Conservation (phyloP, 2,797 vertebrate species). For the Mionectes olivaceus region DNA sequence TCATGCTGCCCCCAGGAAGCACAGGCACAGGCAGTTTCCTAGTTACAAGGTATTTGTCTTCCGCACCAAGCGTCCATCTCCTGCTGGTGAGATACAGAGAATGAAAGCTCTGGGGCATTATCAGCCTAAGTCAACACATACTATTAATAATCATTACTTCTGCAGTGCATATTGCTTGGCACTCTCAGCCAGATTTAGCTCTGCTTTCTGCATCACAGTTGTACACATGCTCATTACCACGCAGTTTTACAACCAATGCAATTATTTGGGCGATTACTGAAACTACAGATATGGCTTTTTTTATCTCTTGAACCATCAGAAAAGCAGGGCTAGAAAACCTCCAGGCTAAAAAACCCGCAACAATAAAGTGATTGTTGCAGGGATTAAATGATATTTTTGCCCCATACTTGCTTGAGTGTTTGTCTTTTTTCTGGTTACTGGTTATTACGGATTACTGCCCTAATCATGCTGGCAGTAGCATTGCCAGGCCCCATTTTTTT, state of each 20-base stretch:
- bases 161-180: slow-evolving; percentile 10
- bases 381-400: neutral
- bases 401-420: neutral
- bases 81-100: neutral
- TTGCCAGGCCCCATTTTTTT: neutral
- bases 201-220: neutral
- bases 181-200: neutral
- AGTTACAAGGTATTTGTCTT: slow-evolving; percentile 10
- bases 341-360: neutral
- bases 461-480: neutral
- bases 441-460: neutral
- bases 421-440: neutral
- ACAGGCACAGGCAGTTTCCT: neutral
- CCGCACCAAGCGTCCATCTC: neutral
- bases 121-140: slow-evolving; percentile 26
- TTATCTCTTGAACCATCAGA: slow-evolving; percentile 10
- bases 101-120: neutral
- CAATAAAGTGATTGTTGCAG: neutral
- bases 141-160: slow-evolving; percentile 18
- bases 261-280: slow-evolving; percentile 27
- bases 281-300: neutral
- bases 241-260: neutral
- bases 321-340: neutral
- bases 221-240: neutral
- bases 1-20: accelerated